Percentiles rank a stretch among this genome's conserved stretches.
These are phyloP conservation scores for Nothoprocta perdicaria DNA, from an alignment of 2,113 vertebrate genomes.

Conservation along the genomic window DNA sequence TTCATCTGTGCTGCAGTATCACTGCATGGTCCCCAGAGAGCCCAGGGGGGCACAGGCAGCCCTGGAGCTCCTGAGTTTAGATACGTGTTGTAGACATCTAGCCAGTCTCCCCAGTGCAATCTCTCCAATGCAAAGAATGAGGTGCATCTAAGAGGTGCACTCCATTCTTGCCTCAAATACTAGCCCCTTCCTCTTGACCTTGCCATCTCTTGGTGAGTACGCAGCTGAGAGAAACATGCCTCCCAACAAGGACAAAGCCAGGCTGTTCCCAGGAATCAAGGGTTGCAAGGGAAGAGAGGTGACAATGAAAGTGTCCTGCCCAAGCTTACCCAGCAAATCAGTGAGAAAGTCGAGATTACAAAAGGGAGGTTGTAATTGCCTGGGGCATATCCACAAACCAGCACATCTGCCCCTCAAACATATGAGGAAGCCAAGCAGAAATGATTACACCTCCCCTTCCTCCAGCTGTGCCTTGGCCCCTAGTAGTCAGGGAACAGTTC, in stretches of 20 bases:
- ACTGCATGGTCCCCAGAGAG: too few species aligned
- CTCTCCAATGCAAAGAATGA: background rate
- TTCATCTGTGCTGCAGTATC: background rate
- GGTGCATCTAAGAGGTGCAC: background rate
- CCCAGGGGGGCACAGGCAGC: background rate
- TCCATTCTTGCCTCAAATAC: background rate
- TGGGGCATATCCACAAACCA: background rate
- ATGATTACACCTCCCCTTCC: background rate
- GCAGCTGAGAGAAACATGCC: background rate
- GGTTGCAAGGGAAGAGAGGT: background rate
- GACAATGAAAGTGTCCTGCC: background rate
- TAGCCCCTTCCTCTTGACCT: background rate
- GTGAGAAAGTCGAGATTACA: background rate
- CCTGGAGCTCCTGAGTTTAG: background rate
- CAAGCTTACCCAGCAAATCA: background rate
- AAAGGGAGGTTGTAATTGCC: background rate
- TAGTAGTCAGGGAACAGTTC: background rate
- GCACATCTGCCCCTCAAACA: accelerated
- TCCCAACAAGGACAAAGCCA: background rate
- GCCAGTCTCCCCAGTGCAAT: background rate
- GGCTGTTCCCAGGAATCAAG: background rate
- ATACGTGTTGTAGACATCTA: background rate
- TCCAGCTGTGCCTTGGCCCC: background rate
- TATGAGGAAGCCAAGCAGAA: background rate
- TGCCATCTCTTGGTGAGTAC: background rate